A percentile compares a stretch with the other conserved stretches of the same genome.
These are phyloP conservation scores for Panorpa germanica DNA, from an alignment of 2,888 invertebrate species.

Conservation along the genomic window DNA sequence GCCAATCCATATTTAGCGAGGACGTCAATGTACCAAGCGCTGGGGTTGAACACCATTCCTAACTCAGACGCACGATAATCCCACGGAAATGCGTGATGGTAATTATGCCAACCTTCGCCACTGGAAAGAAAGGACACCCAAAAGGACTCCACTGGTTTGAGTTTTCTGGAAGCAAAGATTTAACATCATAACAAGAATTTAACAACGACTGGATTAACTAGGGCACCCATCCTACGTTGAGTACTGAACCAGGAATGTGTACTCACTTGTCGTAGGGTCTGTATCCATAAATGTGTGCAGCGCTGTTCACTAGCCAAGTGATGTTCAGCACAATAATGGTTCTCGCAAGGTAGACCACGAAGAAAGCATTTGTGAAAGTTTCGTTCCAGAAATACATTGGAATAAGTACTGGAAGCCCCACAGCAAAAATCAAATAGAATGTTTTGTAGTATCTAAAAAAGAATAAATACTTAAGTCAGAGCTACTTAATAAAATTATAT, in stretches of 20 bases:
- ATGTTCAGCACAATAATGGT: constrained; percentile 44
- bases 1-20: constrained; percentile 34
- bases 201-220: too few relatives aligned
- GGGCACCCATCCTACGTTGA: too few relatives aligned
- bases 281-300: constrained; percentile 60
- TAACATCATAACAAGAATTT: too few relatives aligned
- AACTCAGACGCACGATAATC: constrained; percentile 75
- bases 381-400: constrained; percentile 56
- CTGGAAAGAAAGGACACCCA: constrained; percentile 45
- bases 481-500: constrained; percentile 11
- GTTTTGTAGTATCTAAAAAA: constrained; percentile 43
- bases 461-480: constrained; percentile 10
- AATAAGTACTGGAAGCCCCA: constrained; percentile 39
- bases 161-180: constrained; percentile 33
- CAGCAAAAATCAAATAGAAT: constrained; percentile 34
- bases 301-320: constrained; percentile 70
- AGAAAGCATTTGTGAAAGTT: constrained; percentile 33
- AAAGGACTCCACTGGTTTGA: constrained; percentile 54
- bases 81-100: constrained; percentile 78
- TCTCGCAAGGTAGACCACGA: constrained; percentile 38
- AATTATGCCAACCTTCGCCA: constrained; percentile 82
- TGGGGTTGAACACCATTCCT: constrained; percentile 36
- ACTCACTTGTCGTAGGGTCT: constrained; percentile 59
- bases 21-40: constrained; percentile 41
- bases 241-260: too few relatives aligned